Percentiles rank a stretch among this genome's conserved stretches.
These are phyloP conservation scores for Ctenosaura bakeri DNA, from an alignment of 2,797 vertebrate species.

Conservation along the genomic window DNA sequence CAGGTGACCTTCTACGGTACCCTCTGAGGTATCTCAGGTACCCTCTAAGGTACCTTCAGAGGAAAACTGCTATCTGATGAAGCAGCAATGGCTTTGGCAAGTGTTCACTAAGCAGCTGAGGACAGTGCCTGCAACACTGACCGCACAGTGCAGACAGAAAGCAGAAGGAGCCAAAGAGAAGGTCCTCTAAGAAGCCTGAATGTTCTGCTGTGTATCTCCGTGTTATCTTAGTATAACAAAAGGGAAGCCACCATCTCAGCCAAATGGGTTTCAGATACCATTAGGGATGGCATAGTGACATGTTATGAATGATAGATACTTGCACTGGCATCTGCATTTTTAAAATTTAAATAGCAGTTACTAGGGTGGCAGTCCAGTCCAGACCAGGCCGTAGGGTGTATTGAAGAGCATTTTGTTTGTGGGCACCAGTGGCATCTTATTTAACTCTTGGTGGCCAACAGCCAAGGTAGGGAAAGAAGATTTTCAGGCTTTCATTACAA, in stretches of 20 bases:
- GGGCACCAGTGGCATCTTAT: not conserved
- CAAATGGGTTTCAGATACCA: not conserved
- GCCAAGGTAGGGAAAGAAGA: not conserved
- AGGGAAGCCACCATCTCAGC: not conserved
- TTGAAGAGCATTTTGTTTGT: not conserved
- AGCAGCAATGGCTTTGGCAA: conserved; percentile 20
- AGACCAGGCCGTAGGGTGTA: not conserved
- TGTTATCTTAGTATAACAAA: not conserved
- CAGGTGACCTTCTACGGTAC: too few species aligned
- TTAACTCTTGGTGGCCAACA: not conserved
- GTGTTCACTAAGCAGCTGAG: not conserved
- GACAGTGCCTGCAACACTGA: not conserved
- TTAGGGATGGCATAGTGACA: not conserved
- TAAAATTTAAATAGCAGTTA: not conserved
- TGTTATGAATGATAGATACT: not conserved
- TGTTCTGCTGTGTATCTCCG: not conserved
- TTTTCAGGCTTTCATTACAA: not conserved
- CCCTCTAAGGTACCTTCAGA: conserved; percentile 6
- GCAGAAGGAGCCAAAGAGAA: not conserved
- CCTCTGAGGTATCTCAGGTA: conserved; percentile 1
- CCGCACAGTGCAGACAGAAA: not conserved
- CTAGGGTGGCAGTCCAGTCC: not conserved
- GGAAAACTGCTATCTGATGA: conserved; percentile 3
- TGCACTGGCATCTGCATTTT: not conserved
- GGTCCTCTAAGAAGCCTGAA: not conserved